phyloP scores from a whole-genome alignment of 2,113 vertebrate species.

The Pardalotus punctatus region DNA sequence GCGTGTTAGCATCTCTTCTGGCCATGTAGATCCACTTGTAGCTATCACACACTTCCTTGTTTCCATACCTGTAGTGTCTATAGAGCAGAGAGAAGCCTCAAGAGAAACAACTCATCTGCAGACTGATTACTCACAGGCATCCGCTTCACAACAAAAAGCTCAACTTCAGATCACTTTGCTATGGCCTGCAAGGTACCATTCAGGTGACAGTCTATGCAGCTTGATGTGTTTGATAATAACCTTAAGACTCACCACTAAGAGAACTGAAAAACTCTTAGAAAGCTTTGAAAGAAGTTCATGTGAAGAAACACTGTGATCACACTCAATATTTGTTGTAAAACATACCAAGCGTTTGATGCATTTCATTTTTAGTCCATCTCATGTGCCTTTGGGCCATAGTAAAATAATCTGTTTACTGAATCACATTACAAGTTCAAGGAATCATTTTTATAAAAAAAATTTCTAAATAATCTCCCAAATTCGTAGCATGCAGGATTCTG shows the following conservation, averaged over 20 bases:
- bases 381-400: neutral
- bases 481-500: neutral
- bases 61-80: neutral
- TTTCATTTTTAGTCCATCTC: neutral
- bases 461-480: neutral
- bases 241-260: neutral
- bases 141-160: neutral
- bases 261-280: neutral
- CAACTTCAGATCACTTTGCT: neutral
- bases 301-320: neutral
- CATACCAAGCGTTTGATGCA: neutral
- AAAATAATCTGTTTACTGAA: neutral
- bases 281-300: neutral
- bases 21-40: neutral
- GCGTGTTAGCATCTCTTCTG: neutral
- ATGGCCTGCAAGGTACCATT: neutral
- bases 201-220: neutral
- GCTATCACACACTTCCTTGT: neutral
- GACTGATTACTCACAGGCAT: neutral
- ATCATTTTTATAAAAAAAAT: neutral
- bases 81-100: neutral
- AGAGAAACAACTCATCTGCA: neutral
- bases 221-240: neutral
- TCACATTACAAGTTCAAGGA: neutral
- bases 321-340: neutral